Evolutionary conservation across 2,888 invertebrate genomes (phyloP).

Genomic region (Bombylius major): DNA sequence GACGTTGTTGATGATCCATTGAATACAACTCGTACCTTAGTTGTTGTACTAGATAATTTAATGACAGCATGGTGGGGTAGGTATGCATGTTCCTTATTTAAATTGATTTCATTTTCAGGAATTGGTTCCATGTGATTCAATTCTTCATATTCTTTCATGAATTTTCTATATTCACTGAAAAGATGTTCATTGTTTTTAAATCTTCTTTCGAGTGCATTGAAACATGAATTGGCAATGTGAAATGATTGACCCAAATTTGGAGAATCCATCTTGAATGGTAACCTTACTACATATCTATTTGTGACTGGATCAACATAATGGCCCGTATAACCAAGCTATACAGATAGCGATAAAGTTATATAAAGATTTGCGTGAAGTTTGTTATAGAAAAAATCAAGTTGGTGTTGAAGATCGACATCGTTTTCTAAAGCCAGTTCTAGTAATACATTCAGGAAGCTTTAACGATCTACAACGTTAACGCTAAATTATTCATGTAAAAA

Average conservation of each 20-base stretch:
- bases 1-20: not conserved
- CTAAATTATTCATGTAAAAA: too few relatives aligned
- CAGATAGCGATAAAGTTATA: too few relatives aligned
- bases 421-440: too few relatives aligned
- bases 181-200: not conserved
- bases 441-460: too few relatives aligned
- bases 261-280: not conserved
- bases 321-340: not conserved
- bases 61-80: not conserved
- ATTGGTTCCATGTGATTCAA: not conserved
- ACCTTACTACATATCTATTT: not conserved
- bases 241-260: not conserved
- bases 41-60: not conserved
- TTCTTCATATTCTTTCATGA: not conserved
- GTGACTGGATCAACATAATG: not conserved
- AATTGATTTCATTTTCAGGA: not conserved
- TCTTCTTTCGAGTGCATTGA: not conserved
- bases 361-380: too few relatives aligned
- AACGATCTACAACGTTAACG: too few relatives aligned
- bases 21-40: too few relatives aligned
- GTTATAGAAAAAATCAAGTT: too few relatives aligned
- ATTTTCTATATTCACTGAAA: not conserved
- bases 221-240: not conserved
- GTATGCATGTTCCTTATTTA: not conserved
- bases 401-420: too few relatives aligned